Conservation (phyloP, 2,113 vertebrate species). For the Falcunculus frontatus region DNA sequence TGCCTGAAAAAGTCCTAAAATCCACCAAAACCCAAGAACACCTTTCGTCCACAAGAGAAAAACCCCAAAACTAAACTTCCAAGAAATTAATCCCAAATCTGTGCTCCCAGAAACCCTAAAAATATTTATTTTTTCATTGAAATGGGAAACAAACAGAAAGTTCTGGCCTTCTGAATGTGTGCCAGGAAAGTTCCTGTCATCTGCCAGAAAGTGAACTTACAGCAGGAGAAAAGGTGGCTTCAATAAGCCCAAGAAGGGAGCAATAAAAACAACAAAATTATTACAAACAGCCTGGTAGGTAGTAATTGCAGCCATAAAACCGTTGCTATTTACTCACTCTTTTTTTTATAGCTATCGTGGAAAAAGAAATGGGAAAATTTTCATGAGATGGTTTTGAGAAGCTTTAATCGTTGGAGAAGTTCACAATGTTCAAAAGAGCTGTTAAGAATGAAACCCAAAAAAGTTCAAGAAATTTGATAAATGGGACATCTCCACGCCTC, state of each 20-base stretch:
- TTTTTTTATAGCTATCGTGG: neutral
- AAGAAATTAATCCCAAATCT: neutral
- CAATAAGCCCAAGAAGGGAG: slow-evolving; percentile 20
- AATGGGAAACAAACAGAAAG: slow-evolving; percentile 8
- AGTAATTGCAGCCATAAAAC: slow-evolving; percentile 42
- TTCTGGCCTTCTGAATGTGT: neutral
- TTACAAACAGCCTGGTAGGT: slow-evolving; percentile 36
- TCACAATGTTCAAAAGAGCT: neutral
- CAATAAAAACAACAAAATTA: slow-evolving; percentile 37
- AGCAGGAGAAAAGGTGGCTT: slow-evolving; percentile 23
- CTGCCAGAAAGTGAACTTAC: slow-evolving; percentile 33
- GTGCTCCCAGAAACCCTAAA: neutral
- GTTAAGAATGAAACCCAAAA: neutral
- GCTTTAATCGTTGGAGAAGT: neutral
- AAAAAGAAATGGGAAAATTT: neutral
- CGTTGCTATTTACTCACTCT: neutral
- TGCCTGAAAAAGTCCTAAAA: neutral
- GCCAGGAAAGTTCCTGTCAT: slow-evolving; percentile 28
- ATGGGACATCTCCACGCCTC: neutral
- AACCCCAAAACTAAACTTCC: neutral
- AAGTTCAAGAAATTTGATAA: neutral
- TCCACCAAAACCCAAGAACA: neutral
- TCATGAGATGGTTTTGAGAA: neutral
- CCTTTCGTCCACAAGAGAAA: too few relatives aligned
- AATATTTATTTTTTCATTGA: neutral